Conservation (phyloP, 2,888 invertebrate genomes). For the Eristalis arbustorum region DNA sequence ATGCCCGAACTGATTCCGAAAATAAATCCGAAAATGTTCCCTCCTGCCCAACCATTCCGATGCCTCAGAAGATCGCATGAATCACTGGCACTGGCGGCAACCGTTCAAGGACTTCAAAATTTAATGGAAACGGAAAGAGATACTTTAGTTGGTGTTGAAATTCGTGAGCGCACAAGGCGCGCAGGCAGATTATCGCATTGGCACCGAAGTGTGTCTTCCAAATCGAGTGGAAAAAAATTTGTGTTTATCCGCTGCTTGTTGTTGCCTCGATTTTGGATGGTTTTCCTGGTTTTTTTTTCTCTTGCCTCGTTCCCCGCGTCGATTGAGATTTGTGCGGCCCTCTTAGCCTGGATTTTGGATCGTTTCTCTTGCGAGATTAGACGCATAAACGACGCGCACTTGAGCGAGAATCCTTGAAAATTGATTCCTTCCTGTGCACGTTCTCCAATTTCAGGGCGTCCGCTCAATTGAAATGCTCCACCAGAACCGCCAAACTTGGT, state of each 20-base stretch:
- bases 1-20: background rate
- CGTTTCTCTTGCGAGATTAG: no score
- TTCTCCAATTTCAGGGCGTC: background rate
- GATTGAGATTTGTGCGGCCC: no score
- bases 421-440: background rate
- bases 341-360: background rate
- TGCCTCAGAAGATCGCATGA: background rate
- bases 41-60: background rate
- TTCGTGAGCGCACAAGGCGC: background rate
- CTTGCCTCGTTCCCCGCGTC: no score
- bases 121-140: background rate
- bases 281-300: no score
- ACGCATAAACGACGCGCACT: background rate
- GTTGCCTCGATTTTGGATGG: background rate
- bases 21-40: background rate
- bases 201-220: background rate
- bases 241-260: background rate
- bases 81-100: no score
- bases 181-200: background rate
- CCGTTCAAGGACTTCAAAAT: background rate
- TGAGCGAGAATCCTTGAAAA: background rate
- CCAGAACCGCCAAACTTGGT: background rate
- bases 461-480: background rate
- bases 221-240: background rate
- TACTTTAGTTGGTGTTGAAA: background rate